Evolutionary conservation across 2,888 invertebrate genomes (phyloP).

Genomic region (Callyntrura sp.): DNA sequence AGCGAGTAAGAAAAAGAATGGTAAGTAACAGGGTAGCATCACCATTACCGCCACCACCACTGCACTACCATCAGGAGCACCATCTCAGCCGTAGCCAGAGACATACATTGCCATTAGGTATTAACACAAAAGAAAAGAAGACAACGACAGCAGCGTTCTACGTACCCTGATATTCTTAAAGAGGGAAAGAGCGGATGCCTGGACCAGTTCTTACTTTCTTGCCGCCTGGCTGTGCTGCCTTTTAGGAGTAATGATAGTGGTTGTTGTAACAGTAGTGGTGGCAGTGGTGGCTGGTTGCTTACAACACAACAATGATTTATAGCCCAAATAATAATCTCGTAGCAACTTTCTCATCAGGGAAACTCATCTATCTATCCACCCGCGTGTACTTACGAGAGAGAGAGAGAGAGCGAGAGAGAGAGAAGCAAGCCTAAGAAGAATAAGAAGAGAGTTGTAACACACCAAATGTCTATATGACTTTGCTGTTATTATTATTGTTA

Average conservation of each 20-base stretch:
- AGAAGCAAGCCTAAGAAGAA: background rate
- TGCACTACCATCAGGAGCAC: slow-evolving; percentile 13
- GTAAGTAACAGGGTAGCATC: slow-evolving; percentile 27
- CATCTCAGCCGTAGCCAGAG: slow-evolving; percentile 42
- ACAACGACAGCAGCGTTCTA: slow-evolving; percentile 58
- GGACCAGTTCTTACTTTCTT: slow-evolving; percentile 27
- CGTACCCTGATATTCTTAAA: slow-evolving; percentile 24
- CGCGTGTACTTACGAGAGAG: slow-evolving; percentile 18
- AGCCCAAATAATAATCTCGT: slow-evolving; percentile 80
- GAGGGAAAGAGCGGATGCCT: background rate
- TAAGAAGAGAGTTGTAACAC: background rate
- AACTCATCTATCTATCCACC: slow-evolving; percentile 76
- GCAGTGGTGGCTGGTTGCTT: slow-evolving; percentile 45
- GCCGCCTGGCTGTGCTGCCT: too few species aligned
- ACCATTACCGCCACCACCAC: slow-evolving; percentile 26
- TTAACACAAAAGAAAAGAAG: slow-evolving; percentile 63
- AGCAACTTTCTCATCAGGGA: slow-evolving; percentile 79
- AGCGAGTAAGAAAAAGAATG: background rate
- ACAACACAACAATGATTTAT: slow-evolving; percentile 79
- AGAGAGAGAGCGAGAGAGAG: background rate
- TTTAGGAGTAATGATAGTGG: background rate
- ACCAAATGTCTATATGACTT: slow-evolving; percentile 45
- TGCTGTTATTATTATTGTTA: slow-evolving; percentile 27
- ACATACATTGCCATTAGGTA: slow-evolving; percentile 69
- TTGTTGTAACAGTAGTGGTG: background rate